Base-by-base conservation (phyloP, 1,140 invertebrate genomes). In the Monomorium pharaonis region DNA sequence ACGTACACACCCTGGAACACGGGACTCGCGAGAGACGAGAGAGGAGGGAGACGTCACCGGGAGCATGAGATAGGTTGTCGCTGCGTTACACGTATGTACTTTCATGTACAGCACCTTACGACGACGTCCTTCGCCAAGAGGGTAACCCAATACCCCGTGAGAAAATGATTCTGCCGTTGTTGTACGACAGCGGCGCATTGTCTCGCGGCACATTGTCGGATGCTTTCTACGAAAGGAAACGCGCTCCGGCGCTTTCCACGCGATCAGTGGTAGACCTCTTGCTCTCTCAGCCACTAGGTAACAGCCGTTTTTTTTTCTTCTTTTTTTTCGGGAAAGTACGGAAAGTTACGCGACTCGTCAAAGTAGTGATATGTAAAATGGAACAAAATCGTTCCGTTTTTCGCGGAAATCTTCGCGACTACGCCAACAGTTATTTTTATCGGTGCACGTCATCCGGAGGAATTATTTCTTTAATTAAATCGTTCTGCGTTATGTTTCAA, bases 1-100 rank as follows among this genome's bases (percentile, higher is more conserved):
- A n/a, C n/a, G n/a, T n/a, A n/a, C n/a, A n/a, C n/a, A n/a, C n/a
- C n/a, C n/a, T n/a, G n/a, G n/a, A n/a, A n/a, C n/a, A 30, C 58
- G 18, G 30, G 7, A 30, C 27, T 85, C 33, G 86, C 75, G 33
- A 84, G 85, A 80, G 33, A 37, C 58, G 60, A n/a, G n/a, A n/a
- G n/a, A n/a, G n/a, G n/a, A n/a, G 86, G 80, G 86, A 81, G 86
- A 76, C 88, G 84, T 88, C 67, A 21, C 21, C 37, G 24, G 74
- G 86, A 49, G 81, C 58, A 88, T 80, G 51, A 76, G 74, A 78
- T 87, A 88, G 86, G 65, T 80, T 78, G 84, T 84, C 87, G 65
- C 63, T 78, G 16, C 16, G 63, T 77, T 75, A 47, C 54, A 58
- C 21, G 44, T 60, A 2, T 54, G 58, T 74, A 42, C 63, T 70